These are phyloP conservation scores for Sialia sialis DNA, from an alignment of 2,113 vertebrate genomes.

Conservation along the genomic window DNA sequence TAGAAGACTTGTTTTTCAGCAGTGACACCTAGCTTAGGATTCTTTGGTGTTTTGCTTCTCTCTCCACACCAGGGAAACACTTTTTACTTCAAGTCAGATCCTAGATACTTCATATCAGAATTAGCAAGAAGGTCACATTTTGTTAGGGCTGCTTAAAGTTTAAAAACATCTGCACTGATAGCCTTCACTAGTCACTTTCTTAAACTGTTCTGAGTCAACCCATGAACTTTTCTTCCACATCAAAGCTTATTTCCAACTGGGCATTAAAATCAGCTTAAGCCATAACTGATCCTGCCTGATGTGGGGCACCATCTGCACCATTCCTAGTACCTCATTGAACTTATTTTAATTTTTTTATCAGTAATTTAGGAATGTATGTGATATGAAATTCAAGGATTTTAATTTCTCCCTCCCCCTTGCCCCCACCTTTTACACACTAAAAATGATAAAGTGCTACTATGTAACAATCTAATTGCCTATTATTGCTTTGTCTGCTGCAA, in stretches of 20 bases:
- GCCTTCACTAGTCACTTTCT: constrained; percentile 19
- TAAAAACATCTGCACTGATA: neutral
- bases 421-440: neutral
- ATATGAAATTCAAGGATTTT: neutral
- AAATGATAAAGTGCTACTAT: neutral
- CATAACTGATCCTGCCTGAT: neutral
- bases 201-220: constrained; percentile 37
- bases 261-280: constrained; percentile 33
- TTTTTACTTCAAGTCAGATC: neutral
- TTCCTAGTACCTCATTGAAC: neutral
- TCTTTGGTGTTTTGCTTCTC: neutral
- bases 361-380: neutral
- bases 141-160: neutral
- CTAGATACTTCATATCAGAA: neutral
- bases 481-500: neutral
- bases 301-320: neutral
- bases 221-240: constrained; percentile 45
- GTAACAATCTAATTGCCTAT: neutral
- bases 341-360: neutral
- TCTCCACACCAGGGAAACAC: neutral
- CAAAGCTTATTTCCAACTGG: constrained; percentile 47
- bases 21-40: neutral
- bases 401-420: neutral
- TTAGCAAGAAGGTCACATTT: neutral
- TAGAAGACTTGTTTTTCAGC: neutral